phyloP scores from a whole-genome alignment of 2,113 vertebrate genomes.

The Hippolais icterina region DNA sequence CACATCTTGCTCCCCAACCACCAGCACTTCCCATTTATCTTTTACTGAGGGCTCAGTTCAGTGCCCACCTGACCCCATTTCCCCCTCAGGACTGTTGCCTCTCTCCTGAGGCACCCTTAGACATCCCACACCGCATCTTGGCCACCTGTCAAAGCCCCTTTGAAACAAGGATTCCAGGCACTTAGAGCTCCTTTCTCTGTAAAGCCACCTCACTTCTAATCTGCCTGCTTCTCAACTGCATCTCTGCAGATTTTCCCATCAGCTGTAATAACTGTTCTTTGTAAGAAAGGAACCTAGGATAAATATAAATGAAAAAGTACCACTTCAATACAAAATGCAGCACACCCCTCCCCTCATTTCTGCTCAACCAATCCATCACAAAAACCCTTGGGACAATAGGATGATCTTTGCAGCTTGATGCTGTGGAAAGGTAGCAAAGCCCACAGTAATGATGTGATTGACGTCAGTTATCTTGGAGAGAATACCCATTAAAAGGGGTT shows the following conservation, averaged over 20 bases:
- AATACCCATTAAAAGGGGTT: not conserved
- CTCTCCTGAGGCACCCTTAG: not conserved
- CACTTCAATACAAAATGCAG: not conserved
- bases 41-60: not conserved
- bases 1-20: not conserved
- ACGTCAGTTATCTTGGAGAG: conserved; percentile 37
- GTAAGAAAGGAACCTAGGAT: not conserved
- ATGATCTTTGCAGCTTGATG: conserved; percentile 31
- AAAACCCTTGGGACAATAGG: not conserved
- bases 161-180: not conserved
- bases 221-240: not conserved
- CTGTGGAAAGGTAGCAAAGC: conserved; percentile 42
- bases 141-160: not conserved
- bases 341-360: not conserved
- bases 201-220: not conserved
- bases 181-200: not conserved
- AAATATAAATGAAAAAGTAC: not conserved
- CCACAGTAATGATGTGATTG: not conserved
- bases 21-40: not conserved
- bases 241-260: not conserved
- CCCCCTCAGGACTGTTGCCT: not conserved
- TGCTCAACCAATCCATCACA: not conserved
- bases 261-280: not conserved
- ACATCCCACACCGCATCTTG: not conserved
- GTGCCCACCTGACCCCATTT: not conserved